phyloP scores from a whole-genome alignment of 1,140 invertebrate species.

The Drosophila prosaltans region DNA sequence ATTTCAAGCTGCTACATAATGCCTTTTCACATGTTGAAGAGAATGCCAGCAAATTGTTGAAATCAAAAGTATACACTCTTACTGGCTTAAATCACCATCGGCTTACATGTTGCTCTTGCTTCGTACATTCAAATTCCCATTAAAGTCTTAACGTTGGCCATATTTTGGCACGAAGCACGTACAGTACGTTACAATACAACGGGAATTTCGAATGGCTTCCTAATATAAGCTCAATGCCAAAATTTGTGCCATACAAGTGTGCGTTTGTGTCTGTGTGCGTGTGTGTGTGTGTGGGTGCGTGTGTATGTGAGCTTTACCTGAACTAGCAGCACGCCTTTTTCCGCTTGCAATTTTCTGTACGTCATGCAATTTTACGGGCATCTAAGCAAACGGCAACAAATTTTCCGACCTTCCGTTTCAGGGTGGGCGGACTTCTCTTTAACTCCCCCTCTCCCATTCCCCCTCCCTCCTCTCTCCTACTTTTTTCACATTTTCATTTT shows the following conservation, averaged over 20 bases:
- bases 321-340: conserved; percentile 13
- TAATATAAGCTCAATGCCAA: conserved; percentile 20
- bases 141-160: conserved; percentile 10
- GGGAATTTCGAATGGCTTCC: conserved; percentile 14
- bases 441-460: not conserved
- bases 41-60: not conserved
- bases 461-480: not conserved
- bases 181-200: not conserved
- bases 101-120: not conserved
- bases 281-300: not conserved
- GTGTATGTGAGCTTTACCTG: not conserved
- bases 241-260: not conserved
- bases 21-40: no score
- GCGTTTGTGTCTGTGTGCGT: not conserved
- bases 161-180: conserved; percentile 13
- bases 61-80: conserved; percentile 1
- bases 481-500: not conserved
- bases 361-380: conserved; percentile 22
- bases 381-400: conserved; percentile 19
- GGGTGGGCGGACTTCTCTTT: not conserved
- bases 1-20: no score
- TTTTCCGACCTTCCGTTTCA: conserved; percentile 10
- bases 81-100: not conserved
- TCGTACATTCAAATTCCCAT: conserved; percentile 3
- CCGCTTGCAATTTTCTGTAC: conserved; percentile 16